Percentiles rank a stretch among this genome's conserved stretches.
phyloP scores from a whole-genome alignment of 2,113 vertebrate genomes.

The Taxidea taxus region DNA sequence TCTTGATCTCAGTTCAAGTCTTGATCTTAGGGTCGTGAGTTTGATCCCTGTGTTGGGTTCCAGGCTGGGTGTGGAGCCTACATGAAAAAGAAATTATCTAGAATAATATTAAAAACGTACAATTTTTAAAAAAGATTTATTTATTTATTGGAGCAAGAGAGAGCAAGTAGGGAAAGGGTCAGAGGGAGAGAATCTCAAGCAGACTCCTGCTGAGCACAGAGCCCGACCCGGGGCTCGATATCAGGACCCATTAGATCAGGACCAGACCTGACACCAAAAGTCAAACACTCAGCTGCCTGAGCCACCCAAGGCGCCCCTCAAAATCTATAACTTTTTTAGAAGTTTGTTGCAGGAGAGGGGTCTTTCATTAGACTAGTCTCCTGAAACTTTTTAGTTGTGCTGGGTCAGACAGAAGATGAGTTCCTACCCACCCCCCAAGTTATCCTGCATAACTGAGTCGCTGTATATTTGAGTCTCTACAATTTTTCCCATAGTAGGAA shows the following conservation, averaged over 20 bases:
- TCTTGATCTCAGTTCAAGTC: not conserved
- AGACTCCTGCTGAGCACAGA: not conserved
- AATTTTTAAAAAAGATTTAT: not conserved
- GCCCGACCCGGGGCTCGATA: not conserved
- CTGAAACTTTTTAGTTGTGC: not conserved
- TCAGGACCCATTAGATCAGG: not conserved
- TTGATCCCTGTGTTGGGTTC: not conserved
- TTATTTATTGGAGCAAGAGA: not conserved
- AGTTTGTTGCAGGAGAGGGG: not conserved
- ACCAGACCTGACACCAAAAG: not conserved
- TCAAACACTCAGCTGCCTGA: not conserved
- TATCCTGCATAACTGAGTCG: accelerated
- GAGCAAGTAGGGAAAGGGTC: not conserved
- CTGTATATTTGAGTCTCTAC: not conserved
- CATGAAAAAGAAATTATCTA: not conserved
- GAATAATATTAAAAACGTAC: not conserved
- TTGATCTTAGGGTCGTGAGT: not conserved
- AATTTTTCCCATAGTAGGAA: not conserved
- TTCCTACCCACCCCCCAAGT: no score
- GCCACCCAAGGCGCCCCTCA: not conserved
- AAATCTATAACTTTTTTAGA: not conserved
- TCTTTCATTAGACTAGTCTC: not conserved
- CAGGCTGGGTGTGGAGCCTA: not conserved
- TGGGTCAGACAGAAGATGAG: no score
- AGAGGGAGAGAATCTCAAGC: not conserved